These are phyloP conservation scores for Orthonyx spaldingii DNA, from an alignment of 2,113 vertebrate species.

Conservation along the genomic window DNA sequence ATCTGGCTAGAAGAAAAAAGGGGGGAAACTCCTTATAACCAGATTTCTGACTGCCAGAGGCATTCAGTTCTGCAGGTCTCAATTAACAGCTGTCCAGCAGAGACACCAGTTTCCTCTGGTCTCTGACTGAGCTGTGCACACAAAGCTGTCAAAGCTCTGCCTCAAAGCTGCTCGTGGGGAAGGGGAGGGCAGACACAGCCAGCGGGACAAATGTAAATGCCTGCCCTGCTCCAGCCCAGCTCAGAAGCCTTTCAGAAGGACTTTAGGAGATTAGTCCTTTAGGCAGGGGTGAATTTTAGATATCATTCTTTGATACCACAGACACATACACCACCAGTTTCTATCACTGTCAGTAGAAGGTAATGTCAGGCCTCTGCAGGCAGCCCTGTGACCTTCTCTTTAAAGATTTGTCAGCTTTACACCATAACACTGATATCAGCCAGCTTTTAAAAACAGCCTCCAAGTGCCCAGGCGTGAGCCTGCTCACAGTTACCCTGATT, in stretches of 20 bases:
- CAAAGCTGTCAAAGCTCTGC: background rate
- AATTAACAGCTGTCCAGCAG: background rate
- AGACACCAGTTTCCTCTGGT: background rate
- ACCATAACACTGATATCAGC: background rate
- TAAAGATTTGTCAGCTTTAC: background rate
- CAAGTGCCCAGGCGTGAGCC: background rate
- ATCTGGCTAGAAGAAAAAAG: background rate
- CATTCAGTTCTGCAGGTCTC: background rate
- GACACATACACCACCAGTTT: background rate
- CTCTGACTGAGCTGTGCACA: background rate
- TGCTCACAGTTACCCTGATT: background rate
- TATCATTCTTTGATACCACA: background rate
- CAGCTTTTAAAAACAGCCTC: background rate
- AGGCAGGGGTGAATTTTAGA: background rate
- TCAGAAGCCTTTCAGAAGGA: background rate
- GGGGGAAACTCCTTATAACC: background rate
- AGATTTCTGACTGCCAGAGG: background rate
- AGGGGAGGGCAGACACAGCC: background rate
- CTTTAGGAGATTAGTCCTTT: background rate
- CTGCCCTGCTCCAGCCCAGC: background rate
- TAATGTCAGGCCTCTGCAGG: background rate
- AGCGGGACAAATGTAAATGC: background rate
- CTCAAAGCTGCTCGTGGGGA: background rate
- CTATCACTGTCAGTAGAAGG: background rate
- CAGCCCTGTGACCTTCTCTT: constrained; percentile 2